Evolutionary conservation across 1,140 invertebrate species (phyloP).

Genomic region (Formica selysi): DNA sequence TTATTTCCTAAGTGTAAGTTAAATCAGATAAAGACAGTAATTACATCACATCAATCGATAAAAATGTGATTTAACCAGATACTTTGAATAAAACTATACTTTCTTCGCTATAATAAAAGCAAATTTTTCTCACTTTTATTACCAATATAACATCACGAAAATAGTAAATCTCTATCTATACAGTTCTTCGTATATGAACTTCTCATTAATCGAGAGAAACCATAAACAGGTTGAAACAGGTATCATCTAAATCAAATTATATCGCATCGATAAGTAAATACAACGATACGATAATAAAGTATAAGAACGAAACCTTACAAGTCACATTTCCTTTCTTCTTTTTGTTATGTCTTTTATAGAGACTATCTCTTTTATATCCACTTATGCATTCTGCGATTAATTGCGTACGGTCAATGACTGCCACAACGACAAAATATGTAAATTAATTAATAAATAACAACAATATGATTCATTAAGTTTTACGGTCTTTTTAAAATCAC

Average conservation of each 20-base stretch:
- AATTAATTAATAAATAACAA: conserved; percentile 13
- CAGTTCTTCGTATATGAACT: background rate
- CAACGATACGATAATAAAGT: background rate
- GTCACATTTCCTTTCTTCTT: background rate
- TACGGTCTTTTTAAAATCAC: background rate
- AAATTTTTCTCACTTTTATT: background rate
- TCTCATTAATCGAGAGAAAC: background rate
- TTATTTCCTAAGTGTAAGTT: conserved; percentile 35
- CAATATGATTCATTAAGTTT: background rate
- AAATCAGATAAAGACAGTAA: conserved; percentile 7
- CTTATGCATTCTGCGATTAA: conserved; percentile 9
- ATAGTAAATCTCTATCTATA: background rate
- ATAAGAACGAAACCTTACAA: background rate
- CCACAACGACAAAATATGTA: background rate
- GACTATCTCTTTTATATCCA: background rate
- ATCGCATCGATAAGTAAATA: background rate
- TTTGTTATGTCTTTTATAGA: background rate
- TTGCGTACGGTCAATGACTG: background rate
- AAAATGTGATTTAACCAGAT: conserved; percentile 19
- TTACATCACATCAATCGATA: conserved; percentile 14
- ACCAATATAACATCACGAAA: background rate
- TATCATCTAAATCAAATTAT: background rate
- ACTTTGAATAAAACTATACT: conserved; percentile 5
- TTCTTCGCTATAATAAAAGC: conserved; percentile 2
- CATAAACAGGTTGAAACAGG: background rate